A percentile compares a stretch with the other conserved stretches of the same genome.
Evolutionary conservation across 2,113 vertebrate genomes (phyloP).

Genomic region (Chrysemys picta): DNA sequence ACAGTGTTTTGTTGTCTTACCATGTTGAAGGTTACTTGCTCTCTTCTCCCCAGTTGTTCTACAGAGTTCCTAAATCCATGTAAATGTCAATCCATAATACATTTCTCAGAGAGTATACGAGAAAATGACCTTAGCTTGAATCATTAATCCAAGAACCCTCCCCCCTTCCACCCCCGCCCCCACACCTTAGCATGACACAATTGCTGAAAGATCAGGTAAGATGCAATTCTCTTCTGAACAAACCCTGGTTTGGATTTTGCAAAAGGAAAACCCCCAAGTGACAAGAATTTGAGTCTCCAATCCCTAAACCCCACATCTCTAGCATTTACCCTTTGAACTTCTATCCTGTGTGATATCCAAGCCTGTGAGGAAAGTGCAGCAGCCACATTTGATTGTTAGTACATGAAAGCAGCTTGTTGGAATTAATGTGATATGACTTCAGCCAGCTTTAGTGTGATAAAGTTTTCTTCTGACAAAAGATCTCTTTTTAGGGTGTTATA

Average conservation of each 20-base stretch:
- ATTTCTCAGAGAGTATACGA: not conserved
- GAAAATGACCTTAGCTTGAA: not conserved
- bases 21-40: not conserved
- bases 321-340: not conserved
- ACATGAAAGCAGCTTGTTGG: not conserved
- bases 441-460: not conserved
- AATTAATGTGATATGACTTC: not conserved
- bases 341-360: not conserved
- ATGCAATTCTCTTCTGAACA: not conserved
- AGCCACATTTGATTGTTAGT: not conserved
- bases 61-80: not conserved
- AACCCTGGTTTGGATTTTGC: not conserved
- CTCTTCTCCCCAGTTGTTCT: not conserved
- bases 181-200: not conserved
- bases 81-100: not conserved
- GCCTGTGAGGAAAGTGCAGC: not conserved
- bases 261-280: not conserved
- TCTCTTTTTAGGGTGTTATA: slow-evolving; percentile 2
- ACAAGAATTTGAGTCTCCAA: not conserved
- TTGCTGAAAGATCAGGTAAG: not conserved
- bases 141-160: not conserved
- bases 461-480: not conserved
- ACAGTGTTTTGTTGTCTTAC: not conserved
- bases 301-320: not conserved
- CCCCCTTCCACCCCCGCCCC: not conserved